These are phyloP conservation scores for Psilopogon haemacephalus DNA, from an alignment of 2,113 vertebrate genomes.

Conservation along the genomic window DNA sequence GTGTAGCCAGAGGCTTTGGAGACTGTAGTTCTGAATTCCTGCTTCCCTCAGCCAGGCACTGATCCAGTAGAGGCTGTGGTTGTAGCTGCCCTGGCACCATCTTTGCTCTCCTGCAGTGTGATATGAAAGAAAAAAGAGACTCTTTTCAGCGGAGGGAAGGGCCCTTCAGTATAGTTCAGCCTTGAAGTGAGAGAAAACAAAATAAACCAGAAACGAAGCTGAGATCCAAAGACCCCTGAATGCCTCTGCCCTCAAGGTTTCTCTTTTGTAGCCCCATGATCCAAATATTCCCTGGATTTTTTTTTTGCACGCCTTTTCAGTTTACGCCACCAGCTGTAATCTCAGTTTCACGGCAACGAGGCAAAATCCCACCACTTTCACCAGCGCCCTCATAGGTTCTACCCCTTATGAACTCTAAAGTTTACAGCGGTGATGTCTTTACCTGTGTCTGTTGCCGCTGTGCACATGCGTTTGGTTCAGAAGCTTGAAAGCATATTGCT, in stretches of 20 bases:
- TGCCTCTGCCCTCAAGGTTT: background rate
- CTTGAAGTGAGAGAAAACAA: slow-evolving; percentile 10
- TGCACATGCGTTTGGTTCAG: slow-evolving; percentile 1
- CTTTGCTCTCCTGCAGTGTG: background rate
- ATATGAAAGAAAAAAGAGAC: background rate
- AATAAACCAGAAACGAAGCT: slow-evolving; percentile 6
- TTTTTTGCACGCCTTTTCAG: slow-evolving; percentile 23
- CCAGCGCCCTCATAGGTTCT: background rate
- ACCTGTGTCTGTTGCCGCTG: background rate
- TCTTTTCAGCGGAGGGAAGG: background rate
- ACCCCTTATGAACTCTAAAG: background rate
- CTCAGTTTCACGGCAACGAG: background rate
- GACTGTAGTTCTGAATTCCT: background rate
- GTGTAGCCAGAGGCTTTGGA: slow-evolving; percentile 13
- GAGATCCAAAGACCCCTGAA: slow-evolving; percentile 1
- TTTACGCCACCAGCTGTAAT: slow-evolving; percentile 42
- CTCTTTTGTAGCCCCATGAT: background rate
- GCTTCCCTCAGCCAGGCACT: slow-evolving; percentile 1
- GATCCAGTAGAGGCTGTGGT: slow-evolving; percentile 26
- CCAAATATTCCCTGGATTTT: slow-evolving; percentile 38
- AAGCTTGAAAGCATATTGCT: background rate
- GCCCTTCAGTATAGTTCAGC: background rate
- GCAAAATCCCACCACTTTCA: background rate
- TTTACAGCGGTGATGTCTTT: background rate
- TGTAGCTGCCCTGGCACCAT: slow-evolving; percentile 48